These are phyloP conservation scores for Triplophysa siluroides DNA, from an alignment of 2,113 vertebrate species.

Conservation along the genomic window DNA sequence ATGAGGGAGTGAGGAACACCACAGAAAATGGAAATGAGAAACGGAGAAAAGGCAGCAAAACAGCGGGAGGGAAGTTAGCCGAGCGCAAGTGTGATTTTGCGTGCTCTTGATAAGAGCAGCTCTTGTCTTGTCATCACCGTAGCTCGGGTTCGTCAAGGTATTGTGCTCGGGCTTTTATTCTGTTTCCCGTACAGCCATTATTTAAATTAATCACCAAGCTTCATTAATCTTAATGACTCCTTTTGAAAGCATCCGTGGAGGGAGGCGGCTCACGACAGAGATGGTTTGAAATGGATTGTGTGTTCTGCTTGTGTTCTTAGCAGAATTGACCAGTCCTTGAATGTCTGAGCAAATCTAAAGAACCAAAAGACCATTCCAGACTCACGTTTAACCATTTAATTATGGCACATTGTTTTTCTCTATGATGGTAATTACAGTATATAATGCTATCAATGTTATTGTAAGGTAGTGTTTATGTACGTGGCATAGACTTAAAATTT, in stretches of 20 bases:
- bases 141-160: conserved; percentile 1
- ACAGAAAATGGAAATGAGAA: conserved; percentile 1
- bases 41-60: neutral
- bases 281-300: neutral
- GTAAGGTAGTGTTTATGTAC: neutral
- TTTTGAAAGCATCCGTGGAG: neutral
- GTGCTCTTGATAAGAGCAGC: neutral
- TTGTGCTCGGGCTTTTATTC: conserved; percentile 29
- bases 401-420: neutral
- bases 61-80: conserved; percentile 9
- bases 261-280: neutral
- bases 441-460: too few relatives aligned
- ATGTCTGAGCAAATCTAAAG: neutral
- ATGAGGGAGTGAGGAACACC: neutral
- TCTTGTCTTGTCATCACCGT: conserved; percentile 23
- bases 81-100: neutral
- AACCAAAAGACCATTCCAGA: neutral
- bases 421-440: neutral
- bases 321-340: neutral
- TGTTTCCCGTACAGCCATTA: conserved; percentile 20
- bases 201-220: conserved; percentile 47
- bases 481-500: neutral
- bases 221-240: conserved; percentile 51
- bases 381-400: neutral
- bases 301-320: conserved; percentile 19